These are phyloP conservation scores for Crotalus helleri DNA, from an alignment of 2,113 vertebrate species.

Conservation along the genomic window DNA sequence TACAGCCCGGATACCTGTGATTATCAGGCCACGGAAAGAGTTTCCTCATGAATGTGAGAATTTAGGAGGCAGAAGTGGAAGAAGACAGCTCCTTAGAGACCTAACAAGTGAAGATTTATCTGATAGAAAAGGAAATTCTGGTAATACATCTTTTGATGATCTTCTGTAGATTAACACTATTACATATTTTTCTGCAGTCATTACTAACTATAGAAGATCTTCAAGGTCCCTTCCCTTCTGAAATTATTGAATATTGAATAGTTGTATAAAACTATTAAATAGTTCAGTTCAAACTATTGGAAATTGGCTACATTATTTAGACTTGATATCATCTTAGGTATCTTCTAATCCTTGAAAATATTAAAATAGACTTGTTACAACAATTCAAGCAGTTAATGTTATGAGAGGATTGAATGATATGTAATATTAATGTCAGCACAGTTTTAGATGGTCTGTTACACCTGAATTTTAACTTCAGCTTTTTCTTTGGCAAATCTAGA, in stretches of 20 bases:
- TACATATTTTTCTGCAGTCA: neutral
- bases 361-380: neutral
- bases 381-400: neutral
- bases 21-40: constrained; percentile 69
- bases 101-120: constrained; percentile 55
- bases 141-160: constrained; percentile 58
- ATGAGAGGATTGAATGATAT: neutral
- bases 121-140: constrained; percentile 61
- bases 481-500: neutral
- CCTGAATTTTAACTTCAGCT: neutral
- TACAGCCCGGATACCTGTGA: constrained; percentile 48
- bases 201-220: neutral
- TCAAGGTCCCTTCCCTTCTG: neutral
- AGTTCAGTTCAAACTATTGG: neutral
- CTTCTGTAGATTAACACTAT: neutral
- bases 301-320: neutral
- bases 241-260: neutral
- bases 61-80: constrained; percentile 59
- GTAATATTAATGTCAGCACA: neutral
- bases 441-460: neutral
- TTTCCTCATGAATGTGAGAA: constrained; percentile 66
- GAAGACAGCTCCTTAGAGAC: constrained; percentile 65
- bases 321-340: neutral
- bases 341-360: neutral
- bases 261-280: neutral